These are phyloP conservation scores for Nudaria mundana DNA, from an alignment of 2,888 invertebrate genomes.

Conservation along the genomic window DNA sequence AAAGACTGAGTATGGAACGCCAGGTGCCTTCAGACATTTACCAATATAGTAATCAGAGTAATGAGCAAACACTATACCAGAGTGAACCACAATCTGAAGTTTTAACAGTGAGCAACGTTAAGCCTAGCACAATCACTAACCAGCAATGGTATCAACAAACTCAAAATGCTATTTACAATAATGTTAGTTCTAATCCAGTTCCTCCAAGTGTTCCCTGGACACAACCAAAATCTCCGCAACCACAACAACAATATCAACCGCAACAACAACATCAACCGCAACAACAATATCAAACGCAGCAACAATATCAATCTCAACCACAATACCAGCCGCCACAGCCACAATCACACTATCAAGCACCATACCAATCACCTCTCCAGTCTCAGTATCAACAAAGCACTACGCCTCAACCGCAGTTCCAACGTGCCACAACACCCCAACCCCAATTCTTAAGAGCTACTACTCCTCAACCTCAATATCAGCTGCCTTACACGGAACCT, in stretches of 20 bases:
- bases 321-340: slow-evolving; percentile 32
- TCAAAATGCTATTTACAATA: slow-evolving; percentile 55
- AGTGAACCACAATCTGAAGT: slow-evolving; percentile 72
- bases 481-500: slow-evolving; percentile 50
- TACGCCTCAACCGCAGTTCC: slow-evolving; percentile 30
- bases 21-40: slow-evolving; percentile 66
- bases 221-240: slow-evolving; percentile 41
- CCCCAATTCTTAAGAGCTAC: slow-evolving; percentile 30
- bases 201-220: slow-evolving; percentile 30
- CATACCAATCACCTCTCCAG: slow-evolving; percentile 24
- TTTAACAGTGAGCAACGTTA: slow-evolving; percentile 66
- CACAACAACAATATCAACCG: slow-evolving; percentile 37
- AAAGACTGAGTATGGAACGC: slow-evolving; percentile 68
- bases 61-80: slow-evolving; percentile 55
- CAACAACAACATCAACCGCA: slow-evolving; percentile 38
- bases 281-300: slow-evolving; percentile 6
- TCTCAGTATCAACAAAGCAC: slow-evolving; percentile 36
- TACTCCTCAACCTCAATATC: slow-evolving; percentile 36
- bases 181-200: slow-evolving; percentile 39
- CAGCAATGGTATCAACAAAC: slow-evolving; percentile 72
- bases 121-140: slow-evolving; percentile 69
- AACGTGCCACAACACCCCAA: slow-evolving; percentile 29
- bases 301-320: slow-evolving; percentile 34
- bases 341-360: slow-evolving; percentile 25
- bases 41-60: slow-evolving; percentile 57